Evolutionary conservation across 35 echinoderm and acorn worm genomes (phyloP), one percentile per base, ranked within the genome.

Genomic region (Amphiura filiformis): DNA sequence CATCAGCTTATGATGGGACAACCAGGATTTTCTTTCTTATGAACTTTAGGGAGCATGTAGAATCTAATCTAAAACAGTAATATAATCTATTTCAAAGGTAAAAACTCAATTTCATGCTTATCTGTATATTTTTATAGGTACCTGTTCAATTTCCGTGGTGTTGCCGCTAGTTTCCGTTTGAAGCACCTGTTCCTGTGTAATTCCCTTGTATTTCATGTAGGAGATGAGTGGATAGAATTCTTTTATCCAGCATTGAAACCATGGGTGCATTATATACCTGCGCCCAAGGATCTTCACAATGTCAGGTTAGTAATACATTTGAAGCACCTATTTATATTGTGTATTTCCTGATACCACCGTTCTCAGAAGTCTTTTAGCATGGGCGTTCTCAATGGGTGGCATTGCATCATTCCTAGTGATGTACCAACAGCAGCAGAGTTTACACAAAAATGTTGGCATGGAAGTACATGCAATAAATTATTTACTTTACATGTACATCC

Each of bases 141-240:
- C 56, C 84, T 98, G 32, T 98, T 98, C 78, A 98, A 98, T 80
- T 98, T 98, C 56, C 96, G 96, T 65, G 96, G 96, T 41, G 96
- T 98, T 1, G 96, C 96, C 77, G 96, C 96, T 39, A 98, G 96
- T 76, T 98, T 98, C 76, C 89, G 96, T 20, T 83, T 94, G 13
- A 98, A 98, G 84, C 96, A 98, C 82, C 91, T 98, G 37, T 98
- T 98, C 76, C 90, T 98, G 5, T 98, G 96, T 61, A 86, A 86
- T 23, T 98, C 96, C 57, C 83, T 98, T n/a, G 96, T 98, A n/a
- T 98, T 92, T 76, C 96, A 98, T 90, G 96, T 98, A 1, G 96
- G 96, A 64, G 65, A 94, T 40, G 86, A 98, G 35, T 98, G 96
- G 96, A 65, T 94, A 64, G 96, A 98, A 56, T 98, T 98, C 49